Percentiles rank a stretch among this genome's conserved stretches.
These are phyloP conservation scores for Dasysyrphus tricinctus DNA, from an alignment of 2,888 invertebrate species.

Conservation along the genomic window DNA sequence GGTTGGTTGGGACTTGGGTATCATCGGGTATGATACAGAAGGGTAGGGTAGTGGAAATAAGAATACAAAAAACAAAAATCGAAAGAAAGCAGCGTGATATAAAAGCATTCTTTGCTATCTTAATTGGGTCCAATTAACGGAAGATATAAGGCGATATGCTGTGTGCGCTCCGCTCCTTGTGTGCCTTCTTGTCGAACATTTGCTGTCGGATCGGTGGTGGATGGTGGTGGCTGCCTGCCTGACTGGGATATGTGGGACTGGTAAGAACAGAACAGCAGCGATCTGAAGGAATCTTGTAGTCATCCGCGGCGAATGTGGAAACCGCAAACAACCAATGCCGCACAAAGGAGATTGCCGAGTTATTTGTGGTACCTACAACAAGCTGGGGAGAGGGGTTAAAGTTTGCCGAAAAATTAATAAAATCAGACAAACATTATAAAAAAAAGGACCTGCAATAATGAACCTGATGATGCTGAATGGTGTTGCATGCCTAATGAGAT, in stretches of 20 bases:
- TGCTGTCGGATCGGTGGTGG: not conserved
- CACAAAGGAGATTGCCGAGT: constrained; percentile 34
- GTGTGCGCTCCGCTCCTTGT: constrained; percentile 62
- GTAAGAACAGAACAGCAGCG: constrained; percentile 28
- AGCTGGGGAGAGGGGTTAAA: not conserved
- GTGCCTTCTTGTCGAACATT: constrained; percentile 55
- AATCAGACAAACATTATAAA: constrained; percentile 9
- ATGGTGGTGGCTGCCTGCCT: not conserved
- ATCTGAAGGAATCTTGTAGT: constrained; percentile 53
- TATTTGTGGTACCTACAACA: constrained; percentile 6
- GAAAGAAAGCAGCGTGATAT: constrained; percentile 74
- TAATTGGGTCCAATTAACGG: constrained; percentile 77
- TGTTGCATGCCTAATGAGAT: constrained; percentile 43
- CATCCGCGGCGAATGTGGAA: constrained; percentile 39
- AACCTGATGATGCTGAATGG: constrained; percentile 25
- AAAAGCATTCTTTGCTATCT: constrained; percentile 76
- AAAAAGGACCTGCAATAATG: constrained; percentile 27
- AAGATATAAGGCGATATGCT: constrained; percentile 76
- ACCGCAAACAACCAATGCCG: constrained; percentile 25
- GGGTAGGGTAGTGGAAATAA: not conserved
- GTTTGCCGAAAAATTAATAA: constrained; percentile 67
- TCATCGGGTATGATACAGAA: not conserved
- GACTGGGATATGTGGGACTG: constrained; percentile 10
- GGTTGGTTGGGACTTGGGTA: too few relatives aligned
- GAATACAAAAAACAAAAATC: constrained; percentile 35